Percentiles rank a stretch among this genome's conserved stretches.
These are phyloP conservation scores for Drosophila pseudotakahashii DNA, from an alignment of 2,888 invertebrate species.

Conservation along the genomic window DNA sequence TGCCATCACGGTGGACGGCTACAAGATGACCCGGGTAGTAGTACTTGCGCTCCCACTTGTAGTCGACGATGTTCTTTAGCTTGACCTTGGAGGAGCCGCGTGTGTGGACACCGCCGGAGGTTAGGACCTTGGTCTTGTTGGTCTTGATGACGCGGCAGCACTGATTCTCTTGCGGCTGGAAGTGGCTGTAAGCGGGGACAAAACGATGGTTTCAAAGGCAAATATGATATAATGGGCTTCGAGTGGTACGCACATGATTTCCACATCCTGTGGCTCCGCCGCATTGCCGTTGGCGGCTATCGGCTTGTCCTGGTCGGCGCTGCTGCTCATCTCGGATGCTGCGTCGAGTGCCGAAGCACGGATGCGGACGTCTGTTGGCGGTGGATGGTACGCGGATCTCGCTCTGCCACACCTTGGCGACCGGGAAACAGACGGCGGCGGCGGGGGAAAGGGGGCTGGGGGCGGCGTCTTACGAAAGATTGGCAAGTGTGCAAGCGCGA, in stretches of 20 bases:
- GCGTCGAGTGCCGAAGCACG: conserved; percentile 21
- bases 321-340: conserved; percentile 60
- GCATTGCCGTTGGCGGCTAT: conserved; percentile 54
- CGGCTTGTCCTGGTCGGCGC: conserved; percentile 55
- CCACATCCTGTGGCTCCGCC: conserved; percentile 50
- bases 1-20: conserved; percentile 93
- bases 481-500: conserved; percentile 75
- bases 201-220: background rate
- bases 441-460: conserved; percentile 14
- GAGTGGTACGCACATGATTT: conserved; percentile 61
- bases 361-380: conserved; percentile 13
- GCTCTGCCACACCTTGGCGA: conserved; percentile 76
- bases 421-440: conserved; percentile 12
- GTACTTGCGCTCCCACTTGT: conserved; percentile 95
- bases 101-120: conserved; percentile 89
- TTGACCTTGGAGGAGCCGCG: conserved; percentile 96
- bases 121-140: conserved; percentile 88
- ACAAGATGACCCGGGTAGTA: conserved; percentile 95
- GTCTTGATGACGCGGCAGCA: conserved; percentile 80
- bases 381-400: conserved; percentile 1
- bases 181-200: conserved; percentile 62
- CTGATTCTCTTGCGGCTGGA: conserved; percentile 80
- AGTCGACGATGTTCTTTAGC: conserved; percentile 94
- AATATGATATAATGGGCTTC: background rate
- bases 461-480: conserved; percentile 63